Evolutionary conservation across 2,797 vertebrate species (phyloP), one percentile per base, ranked within the genome.

Genomic region (Microchirus variegatus): DNA sequence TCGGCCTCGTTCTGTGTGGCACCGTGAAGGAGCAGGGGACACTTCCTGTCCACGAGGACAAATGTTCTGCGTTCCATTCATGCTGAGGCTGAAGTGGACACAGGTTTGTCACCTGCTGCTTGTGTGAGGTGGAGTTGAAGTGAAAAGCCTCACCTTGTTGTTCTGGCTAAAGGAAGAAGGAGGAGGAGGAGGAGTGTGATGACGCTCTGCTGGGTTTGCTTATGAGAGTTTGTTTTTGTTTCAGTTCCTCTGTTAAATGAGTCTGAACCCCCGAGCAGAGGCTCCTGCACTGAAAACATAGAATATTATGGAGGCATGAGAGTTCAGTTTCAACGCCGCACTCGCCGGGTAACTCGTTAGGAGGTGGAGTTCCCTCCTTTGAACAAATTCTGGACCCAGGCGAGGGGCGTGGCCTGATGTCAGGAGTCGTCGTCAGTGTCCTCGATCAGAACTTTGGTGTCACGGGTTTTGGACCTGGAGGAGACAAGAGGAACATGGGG

Each of bases 391-490:
- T 91, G 86, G 48, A 88, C 90, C 90, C 93, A 92, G 88, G 91
- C 90, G 85, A 91, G 84, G 88, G 89, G 89, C 80, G 82, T 90
- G 90, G 90, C 90, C 90, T 91, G 84, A 95, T 95, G 96, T 96
- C 96, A 98, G 83, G 92, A 95, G 92, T 99, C 98, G 0, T 96
- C 96, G 0, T 97, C 96, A 0, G 96, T 99, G 93, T 99, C 97
- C 83, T 99, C 98, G 66, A 99, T 99, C 89, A 99, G 87, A 61
- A 99, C 94, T 80, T 97, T 98, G 79, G 95, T 97, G 93, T 99
- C 98, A 67, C 93, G 94, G 76, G 93, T 92, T 91, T 96, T 99
- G 70, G 95, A 97, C 85, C 98, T 99, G 41, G 41, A 48, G 45
- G 4, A 18, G 17, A 47, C 16, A 19, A 19, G 46, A 17, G n/a